Evolutionary conservation across 1,140 invertebrate species (phyloP), one percentile per base, ranked within the genome.

Genomic region (Bombus huntii): DNA sequence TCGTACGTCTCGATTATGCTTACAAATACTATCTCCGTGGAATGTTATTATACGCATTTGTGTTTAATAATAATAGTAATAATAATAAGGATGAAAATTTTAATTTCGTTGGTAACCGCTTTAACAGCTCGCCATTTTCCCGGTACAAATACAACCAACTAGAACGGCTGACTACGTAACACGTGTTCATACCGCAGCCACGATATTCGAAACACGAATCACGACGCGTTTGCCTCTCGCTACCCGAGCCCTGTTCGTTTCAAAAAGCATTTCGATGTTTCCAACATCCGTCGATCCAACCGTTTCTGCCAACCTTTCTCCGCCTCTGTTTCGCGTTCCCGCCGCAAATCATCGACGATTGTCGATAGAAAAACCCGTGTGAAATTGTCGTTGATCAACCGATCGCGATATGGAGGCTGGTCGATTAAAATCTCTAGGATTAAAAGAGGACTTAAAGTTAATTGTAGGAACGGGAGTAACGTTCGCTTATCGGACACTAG

Each of bases 251-350:
- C n/a, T 0, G 42, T 82, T 28, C 57, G 0, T 13, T 47, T 25
- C 6, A 53, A 75, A 75, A 76, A 68, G 62, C 44, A 25, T 59
- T 81, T 81, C 65, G 44, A 57, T 42, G 78, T 62, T n/a, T n/a
- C 25, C 28, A 62, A 62, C 59, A 3, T 62, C 10, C 12, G 28
- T 62, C 3, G 31, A 66, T 34, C n/a, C 65, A 12, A 0, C 62
- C 62, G 62, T 66, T 66, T 31, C 65, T 31, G 3, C 18, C 47
- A 8, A 53, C 0, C 18, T 22, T 53, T 6, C 47, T 53, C 5
- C 18, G 18, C 18, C 18, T 53, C 47, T 53, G 47, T 53, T 53
- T 22, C 47, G 47, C 47, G 18, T 53, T 22, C 47, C 47, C 47
- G 47, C 18, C 47, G 22, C 18, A 0, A 53, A 22, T 53, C 5